Percentiles rank a stretch among this genome's conserved stretches.
These are phyloP conservation scores for Lamellibrachia columna DNA, from an alignment of 2,888 invertebrate genomes.

Conservation along the genomic window DNA sequence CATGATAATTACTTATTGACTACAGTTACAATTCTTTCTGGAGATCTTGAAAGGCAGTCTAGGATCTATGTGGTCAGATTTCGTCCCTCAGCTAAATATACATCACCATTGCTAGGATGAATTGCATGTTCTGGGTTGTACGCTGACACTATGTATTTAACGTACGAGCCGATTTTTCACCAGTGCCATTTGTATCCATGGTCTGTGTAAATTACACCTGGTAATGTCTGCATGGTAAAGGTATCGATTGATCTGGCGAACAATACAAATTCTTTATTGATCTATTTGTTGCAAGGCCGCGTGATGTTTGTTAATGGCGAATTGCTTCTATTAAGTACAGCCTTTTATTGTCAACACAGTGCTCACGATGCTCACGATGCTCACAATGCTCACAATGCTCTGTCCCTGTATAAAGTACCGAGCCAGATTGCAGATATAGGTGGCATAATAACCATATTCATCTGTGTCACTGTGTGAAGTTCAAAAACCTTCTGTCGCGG, in stretches of 20 bases:
- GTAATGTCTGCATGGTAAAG: neutral
- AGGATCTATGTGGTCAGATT: neutral
- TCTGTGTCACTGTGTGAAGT: neutral
- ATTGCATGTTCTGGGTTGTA: neutral
- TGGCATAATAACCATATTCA: neutral
- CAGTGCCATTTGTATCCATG: neutral
- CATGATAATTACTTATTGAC: neutral
- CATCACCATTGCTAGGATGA: neutral
- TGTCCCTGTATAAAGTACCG: neutral
- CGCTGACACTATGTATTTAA: neutral
- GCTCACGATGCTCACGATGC: neutral
- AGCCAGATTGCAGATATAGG: conserved; percentile 3
- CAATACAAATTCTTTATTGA: conserved; percentile 1
- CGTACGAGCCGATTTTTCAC: neutral
- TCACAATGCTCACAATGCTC: neutral
- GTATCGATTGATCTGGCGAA: neutral
- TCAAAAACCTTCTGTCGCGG: neutral
- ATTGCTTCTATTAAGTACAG: neutral
- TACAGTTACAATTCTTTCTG: neutral
- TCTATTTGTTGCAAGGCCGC: neutral
- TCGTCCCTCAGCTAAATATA: neutral
- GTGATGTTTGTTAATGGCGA: neutral
- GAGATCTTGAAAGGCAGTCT: conserved; percentile 9
- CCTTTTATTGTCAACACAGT: neutral
- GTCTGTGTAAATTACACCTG: neutral